A percentile compares a stretch with the other conserved stretches of the same genome.
Conservation (phyloP, 2,888 invertebrate genomes). For the Parnassius mnemosyne region DNA sequence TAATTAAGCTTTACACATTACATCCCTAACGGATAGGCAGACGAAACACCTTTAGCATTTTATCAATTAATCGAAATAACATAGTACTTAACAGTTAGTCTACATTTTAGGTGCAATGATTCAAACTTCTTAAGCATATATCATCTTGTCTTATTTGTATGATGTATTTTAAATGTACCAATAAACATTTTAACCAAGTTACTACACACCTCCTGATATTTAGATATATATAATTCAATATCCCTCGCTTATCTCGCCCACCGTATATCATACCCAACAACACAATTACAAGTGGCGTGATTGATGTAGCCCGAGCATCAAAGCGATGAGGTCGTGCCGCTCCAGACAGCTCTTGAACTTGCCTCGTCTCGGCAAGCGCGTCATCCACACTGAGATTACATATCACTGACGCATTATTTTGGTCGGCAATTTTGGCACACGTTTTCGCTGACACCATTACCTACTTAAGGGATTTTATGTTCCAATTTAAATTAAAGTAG, state of each 20-base stretch:
- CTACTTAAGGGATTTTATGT: background rate
- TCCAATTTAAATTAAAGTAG: too few species aligned
- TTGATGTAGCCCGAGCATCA: conserved; percentile 24
- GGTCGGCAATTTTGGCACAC: conserved; percentile 3
- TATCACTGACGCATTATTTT: conserved; percentile 14
- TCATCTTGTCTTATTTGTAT: too few species aligned
- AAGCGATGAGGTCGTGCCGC: conserved; percentile 20
- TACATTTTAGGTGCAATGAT: too few species aligned
- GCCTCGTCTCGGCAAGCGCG: conserved; percentile 20
- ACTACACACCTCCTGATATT: background rate
- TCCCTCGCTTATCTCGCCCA: conserved; percentile 5
- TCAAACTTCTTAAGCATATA: too few species aligned
- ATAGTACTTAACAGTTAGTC: too few species aligned
- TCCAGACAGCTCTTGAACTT: conserved; percentile 24
- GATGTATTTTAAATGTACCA: too few species aligned
- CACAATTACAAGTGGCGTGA: conserved; percentile 24
- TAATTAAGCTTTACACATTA: too few species aligned
- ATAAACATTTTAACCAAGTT: too few species aligned
- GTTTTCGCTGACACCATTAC: conserved; percentile 10
- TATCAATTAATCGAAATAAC: too few species aligned
- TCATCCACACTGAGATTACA: conserved; percentile 7
- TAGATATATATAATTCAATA: conserved; percentile 4
- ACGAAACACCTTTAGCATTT: too few species aligned
- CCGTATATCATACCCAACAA: conserved; percentile 23
- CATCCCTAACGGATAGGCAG: too few species aligned